Base-by-base conservation (phyloP, 2,797 vertebrate species). In the Synanceia verrucosa region DNA sequence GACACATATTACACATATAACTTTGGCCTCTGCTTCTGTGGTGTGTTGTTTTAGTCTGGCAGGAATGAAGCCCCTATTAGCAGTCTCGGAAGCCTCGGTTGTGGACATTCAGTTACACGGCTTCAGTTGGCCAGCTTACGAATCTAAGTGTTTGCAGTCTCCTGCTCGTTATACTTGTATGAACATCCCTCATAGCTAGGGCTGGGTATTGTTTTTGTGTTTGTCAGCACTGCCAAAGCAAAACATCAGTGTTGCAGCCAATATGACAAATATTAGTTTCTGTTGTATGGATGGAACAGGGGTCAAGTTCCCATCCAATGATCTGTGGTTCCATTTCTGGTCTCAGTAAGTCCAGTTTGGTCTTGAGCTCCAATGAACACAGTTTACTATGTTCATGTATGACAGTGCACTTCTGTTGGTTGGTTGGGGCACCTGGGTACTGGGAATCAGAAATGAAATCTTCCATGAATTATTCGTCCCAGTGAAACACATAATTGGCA, bases 121-220 rank as follows among this genome's bases (percentile, higher is more conserved):
- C 14, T 39, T 48, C 43, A 56, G n/a, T 48, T 41, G 14, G 36
- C 26, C 51, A 43, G 29, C 14, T 23, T 39, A 23, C 10, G 26
- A 3, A 33, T 4, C 8, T 73, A 12, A 29, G 9, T 61, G 19
- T 18, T 48, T 63, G 39, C 14, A 29, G 33, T 63, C 46, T 51
- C 9, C n/a, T 52, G 44, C 34, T 26, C 36, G 34, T 41, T 56
- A 10, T 50, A 21, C 21, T 36, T 59, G 10, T 12, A 46, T 14
- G 61, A 21, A 21, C 23, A 46, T 53, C 29, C 37, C n/a, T 21
- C 11, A 52, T 52, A 59, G 52, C 18, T 51, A 43, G 53, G 28
- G 55, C 70, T 66, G 56, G 29, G 39, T 73, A 73, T n/a, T 6
- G n/a, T 50, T 63, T 48, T 63, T 48, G 7, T 6, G 19, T 50